Base-by-base conservation (phyloP, 2,113 vertebrate species). In the Strigops habroptila region DNA sequence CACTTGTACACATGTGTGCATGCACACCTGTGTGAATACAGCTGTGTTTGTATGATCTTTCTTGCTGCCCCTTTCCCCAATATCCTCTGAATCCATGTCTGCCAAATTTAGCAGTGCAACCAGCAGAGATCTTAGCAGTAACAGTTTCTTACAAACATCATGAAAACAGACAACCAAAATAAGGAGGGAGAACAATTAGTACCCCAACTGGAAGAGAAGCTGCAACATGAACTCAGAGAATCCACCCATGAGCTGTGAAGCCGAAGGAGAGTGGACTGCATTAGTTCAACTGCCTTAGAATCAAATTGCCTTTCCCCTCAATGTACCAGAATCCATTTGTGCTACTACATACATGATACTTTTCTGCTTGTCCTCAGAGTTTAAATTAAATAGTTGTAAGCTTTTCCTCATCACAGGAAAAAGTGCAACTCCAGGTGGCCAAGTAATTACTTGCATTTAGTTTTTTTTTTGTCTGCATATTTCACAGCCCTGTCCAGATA, bases 391-490 rank as follows among this genome's bases (percentile, higher is more conserved):
- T 30, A 46, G 39, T 75, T 71, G 39, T 55, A 46, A 67, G 33
- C 21, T 73, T 88, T 74, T 74, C 82, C 63, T 75, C 27, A 25
- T 37, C 59, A 43, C 35, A 84, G 53, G 55, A 84, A 88, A 59
- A 81, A 79, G 28, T 43, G 17, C 59, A 76, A 11, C 25, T 90
- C 33, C 48, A 79, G n/a, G 67, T 28, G 25, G 28, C 55, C 43
- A 71, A 68, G 31, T 49, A 82, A 90, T 74, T 87, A 49, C 41
- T 57, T 71, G n/a, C 55, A 79, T 82, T 84, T 84, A 35, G 18
- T n/a, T 78, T 55, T 55, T 70, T 82, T 31, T 39, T 79, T 82
- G 41, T 82, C 73, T 88, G 77, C 41, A 9, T 77, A 91, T 79
- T 91, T 87, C 80, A 68, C 33, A 82, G 44, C 81, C 55, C 16